Percentiles rank a stretch among this genome's conserved stretches.
Conservation (phyloP, 53 echinoderm and acorn worm species). For the Paracentrotus lividus region DNA sequence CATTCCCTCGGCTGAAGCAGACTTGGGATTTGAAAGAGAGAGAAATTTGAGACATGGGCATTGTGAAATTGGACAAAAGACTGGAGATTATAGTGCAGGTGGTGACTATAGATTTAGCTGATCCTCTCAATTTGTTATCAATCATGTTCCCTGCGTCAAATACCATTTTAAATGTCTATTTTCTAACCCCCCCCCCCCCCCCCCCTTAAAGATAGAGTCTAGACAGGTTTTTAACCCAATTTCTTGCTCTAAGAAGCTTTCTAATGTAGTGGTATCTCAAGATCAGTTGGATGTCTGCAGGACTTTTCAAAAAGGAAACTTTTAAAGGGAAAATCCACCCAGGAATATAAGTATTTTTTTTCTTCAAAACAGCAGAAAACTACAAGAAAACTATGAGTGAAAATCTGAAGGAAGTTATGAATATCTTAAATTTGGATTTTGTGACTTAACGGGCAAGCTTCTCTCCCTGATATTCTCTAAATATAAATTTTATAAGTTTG, state of each 20-base stretch:
- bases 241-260: conserved; percentile 10
- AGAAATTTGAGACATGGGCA: conserved; percentile 29
- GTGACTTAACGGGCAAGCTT: too few species aligned
- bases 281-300: background rate
- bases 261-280: background rate
- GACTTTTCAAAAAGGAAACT: background rate
- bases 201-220: background rate
- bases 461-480: too few species aligned
- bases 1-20: background rate
- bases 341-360: too few species aligned
- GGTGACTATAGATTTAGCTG: conserved; percentile 9
- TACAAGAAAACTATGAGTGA: too few species aligned
- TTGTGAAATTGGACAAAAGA: conserved; percentile 27
- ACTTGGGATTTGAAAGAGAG: background rate
- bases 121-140: conserved; percentile 56
- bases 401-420: too few species aligned
- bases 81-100: conserved; percentile 41
- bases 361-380: too few species aligned
- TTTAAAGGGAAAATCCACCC: too few species aligned
- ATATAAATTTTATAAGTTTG: too few species aligned
- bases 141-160: conserved; percentile 21
- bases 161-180: background rate
- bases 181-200: background rate
- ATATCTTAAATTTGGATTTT: too few species aligned
- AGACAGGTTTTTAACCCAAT: conserved; percentile 22